Conservation (phyloP, 2,113 vertebrate species). For the Mus pahari region DNA sequence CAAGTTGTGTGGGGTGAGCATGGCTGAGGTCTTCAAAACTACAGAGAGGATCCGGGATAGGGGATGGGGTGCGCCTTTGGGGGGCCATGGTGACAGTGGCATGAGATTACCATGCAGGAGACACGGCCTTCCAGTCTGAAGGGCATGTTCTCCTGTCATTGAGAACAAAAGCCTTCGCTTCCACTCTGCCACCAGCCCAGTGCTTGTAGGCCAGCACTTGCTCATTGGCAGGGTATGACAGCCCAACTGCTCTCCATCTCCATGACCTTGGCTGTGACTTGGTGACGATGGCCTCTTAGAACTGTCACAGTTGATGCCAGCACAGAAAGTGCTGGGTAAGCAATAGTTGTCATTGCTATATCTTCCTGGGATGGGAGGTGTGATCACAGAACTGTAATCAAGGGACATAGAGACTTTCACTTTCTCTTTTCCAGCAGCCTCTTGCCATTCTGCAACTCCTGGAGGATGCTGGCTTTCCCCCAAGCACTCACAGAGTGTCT, state of each 20-base stretch:
- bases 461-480: constrained; percentile 84
- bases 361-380: not conserved
- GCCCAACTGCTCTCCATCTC: fast-evolving
- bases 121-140: not conserved
- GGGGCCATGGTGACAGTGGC: too few relatives aligned
- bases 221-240: fast-evolving
- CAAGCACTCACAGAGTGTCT: constrained; percentile 82
- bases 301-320: not conserved
- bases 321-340: fast-evolving
- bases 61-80: fast-evolving
- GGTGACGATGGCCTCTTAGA: fast-evolving
- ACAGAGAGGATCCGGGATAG: fast-evolving
- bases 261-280: fast-evolving
- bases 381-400: fast-evolving
- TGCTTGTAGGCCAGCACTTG: not conserved
- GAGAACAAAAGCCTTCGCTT: not conserved
- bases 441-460: constrained; percentile 59
- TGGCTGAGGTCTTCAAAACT: not conserved
- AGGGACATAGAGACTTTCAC: not conserved
- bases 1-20: too few relatives aligned
- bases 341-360: fast-evolving
- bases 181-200: fast-evolving
- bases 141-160: not conserved
- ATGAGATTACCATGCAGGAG: not conserved
- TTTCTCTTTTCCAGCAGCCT: not conserved